Conservation (phyloP, 2,888 invertebrate species). For the Malachius bipustulatus region DNA sequence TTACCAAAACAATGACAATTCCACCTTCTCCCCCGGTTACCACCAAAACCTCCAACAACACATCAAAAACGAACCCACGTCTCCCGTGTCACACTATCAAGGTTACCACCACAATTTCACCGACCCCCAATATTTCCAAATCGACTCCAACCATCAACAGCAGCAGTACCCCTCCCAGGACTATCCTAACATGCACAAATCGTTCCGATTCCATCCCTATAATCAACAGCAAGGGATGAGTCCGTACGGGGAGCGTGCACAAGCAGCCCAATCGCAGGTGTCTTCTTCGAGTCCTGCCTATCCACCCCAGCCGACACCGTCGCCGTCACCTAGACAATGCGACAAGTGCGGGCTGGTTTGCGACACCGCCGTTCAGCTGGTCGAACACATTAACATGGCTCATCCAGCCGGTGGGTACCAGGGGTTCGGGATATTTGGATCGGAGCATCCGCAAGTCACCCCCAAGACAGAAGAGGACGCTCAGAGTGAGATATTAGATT, state of each 20-base stretch:
- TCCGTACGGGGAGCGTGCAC: slow-evolving; percentile 37
- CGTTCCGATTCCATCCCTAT: slow-evolving; percentile 36
- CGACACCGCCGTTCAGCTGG: slow-evolving; percentile 59
- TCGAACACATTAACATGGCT: slow-evolving; percentile 60
- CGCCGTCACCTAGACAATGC: slow-evolving; percentile 63
- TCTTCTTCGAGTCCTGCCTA: slow-evolving; percentile 42
- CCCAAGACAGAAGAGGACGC: slow-evolving; percentile 60
- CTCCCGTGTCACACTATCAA: slow-evolving; percentile 33
- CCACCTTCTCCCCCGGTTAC: slow-evolving; percentile 42
- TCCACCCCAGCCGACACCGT: slow-evolving; percentile 56
- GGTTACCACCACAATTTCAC: slow-evolving; percentile 21
- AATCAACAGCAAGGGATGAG: slow-evolving; percentile 36
- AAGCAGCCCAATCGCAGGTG: slow-evolving; percentile 34
- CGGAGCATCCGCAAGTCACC: slow-evolving; percentile 37
- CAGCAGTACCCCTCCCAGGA: slow-evolving; percentile 31
- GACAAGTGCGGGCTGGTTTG: slow-evolving; percentile 76
- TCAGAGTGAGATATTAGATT: slow-evolving; percentile 70
- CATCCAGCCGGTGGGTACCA: slow-evolving; percentile 45
- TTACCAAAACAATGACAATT: slow-evolving; percentile 47
- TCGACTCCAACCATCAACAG: slow-evolving; percentile 31
- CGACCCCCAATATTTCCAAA: slow-evolving; percentile 27
- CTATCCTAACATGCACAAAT: slow-evolving; percentile 29
- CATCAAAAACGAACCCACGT: slow-evolving; percentile 37
- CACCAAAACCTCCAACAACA: slow-evolving; percentile 23
- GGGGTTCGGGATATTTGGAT: slow-evolving; percentile 36